Conservation (phyloP, 23 tunicate genomes). For the Clavelina lepadiformis region DNA sequence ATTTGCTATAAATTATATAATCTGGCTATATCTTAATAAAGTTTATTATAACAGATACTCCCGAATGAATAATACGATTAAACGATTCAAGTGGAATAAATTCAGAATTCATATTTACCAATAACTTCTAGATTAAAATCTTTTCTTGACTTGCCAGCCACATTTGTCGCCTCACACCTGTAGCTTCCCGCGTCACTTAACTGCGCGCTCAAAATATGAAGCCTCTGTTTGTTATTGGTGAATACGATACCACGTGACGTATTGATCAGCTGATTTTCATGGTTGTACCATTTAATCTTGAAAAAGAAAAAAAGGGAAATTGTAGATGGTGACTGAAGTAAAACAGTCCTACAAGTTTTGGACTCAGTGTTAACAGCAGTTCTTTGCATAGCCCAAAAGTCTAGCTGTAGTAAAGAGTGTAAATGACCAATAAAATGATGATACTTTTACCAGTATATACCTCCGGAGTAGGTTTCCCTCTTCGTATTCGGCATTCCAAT, state of each 20-base stretch:
- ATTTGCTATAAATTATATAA: too few relatives aligned
- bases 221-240: constrained; percentile 46
- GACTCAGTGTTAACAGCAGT: too few relatives aligned
- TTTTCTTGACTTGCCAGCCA: constrained; percentile 89
- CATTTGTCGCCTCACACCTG: constrained; percentile 89
- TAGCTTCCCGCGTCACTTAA: constrained; percentile 74
- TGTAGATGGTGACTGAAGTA: background rate
- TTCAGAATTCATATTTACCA: constrained; percentile 25
- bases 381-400: too few relatives aligned
- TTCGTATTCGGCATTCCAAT: constrained; percentile 67
- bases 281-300: constrained; percentile 66
- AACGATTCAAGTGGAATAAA: too few relatives aligned
- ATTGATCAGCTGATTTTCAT: constrained; percentile 47
- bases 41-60: too few relatives aligned
- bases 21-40: too few relatives aligned
- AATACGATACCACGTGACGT: constrained; percentile 41
- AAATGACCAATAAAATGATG: background rate
- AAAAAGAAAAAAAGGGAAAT: background rate
- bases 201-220: constrained; percentile 57
- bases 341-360: too few relatives aligned
- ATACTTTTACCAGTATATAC: constrained; percentile 4
- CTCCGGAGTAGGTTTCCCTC: constrained; percentile 87
- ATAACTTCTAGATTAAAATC: constrained; percentile 58
- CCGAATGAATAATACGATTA: too few relatives aligned
- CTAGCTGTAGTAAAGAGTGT: background rate